phyloP scores from a whole-genome alignment of 2,888 invertebrate species.

The Polydrusus tereticollis region DNA sequence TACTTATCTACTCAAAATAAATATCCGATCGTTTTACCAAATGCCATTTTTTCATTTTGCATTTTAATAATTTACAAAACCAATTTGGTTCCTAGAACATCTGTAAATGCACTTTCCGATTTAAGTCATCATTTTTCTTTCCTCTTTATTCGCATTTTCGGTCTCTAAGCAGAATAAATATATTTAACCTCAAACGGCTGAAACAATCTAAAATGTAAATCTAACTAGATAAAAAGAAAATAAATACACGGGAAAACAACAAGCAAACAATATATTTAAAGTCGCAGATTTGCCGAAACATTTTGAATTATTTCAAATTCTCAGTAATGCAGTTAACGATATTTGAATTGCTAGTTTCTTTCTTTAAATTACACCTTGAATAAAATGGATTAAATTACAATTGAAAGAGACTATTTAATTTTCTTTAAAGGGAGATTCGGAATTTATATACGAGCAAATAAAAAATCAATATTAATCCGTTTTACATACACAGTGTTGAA shows the following conservation, averaged over 20 bases:
- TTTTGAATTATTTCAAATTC: neutral
- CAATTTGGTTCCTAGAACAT: neutral
- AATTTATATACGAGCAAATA: too few species aligned
- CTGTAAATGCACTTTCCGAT: neutral
- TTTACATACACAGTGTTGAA: too few species aligned
- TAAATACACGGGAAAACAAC: slow-evolving; percentile 19
- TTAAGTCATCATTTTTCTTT: slow-evolving; percentile 17
- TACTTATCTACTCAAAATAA: too few species aligned
- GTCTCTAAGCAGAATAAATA: slow-evolving; percentile 29
- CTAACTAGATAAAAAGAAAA: slow-evolving; percentile 38
- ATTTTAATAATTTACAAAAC: neutral
- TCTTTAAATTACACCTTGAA: too few species aligned
- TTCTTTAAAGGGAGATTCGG: too few species aligned
- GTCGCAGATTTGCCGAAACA: neutral
- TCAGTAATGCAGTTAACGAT: neutral
- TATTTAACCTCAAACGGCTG: slow-evolving; percentile 34
- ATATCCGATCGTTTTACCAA: too few species aligned
- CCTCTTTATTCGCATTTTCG: slow-evolving; percentile 21
- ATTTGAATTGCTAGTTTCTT: too few species aligned
- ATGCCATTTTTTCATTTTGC: too few species aligned
- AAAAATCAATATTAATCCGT: too few species aligned
- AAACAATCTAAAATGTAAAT: slow-evolving; percentile 43
- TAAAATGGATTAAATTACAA: too few species aligned
- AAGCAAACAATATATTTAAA: slow-evolving; percentile 33
- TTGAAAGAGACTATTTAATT: too few species aligned